Evolutionary conservation across 2,888 invertebrate genomes (phyloP), one percentile per base, ranked within the genome.

Genomic region (Orthosia incerta): DNA sequence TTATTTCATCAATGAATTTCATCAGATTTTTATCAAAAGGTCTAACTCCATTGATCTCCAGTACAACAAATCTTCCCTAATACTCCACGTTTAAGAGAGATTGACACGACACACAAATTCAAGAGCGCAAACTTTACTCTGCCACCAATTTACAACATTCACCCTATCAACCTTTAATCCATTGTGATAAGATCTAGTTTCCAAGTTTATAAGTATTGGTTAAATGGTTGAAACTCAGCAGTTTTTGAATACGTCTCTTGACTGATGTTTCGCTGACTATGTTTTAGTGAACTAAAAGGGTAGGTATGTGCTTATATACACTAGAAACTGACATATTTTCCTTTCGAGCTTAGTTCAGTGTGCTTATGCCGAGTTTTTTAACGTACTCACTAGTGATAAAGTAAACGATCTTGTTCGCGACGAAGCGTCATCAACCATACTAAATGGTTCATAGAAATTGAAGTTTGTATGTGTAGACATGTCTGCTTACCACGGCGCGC

Each of bases 21-120:
- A 45, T 15, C 13, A 13, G 7, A 13, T 16, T 57, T 45, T 48
- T 45, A 65, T 18, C 26, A 56, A n/a, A 31, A 65, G n/a, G 26
- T 51, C 16, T 26, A 45, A 60, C 53, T 65, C 12, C 53, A 62
- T 71, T 60, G 84, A 70, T 62, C 71, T 62, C 39, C 53, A 68
- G 57, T 61, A 70, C 70, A 71, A 46, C 67, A 82, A 84, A 82
- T 79, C 84, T 87, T 83, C 83, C 83, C 80, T 84, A 80, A 85
- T 79, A 85, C 84, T 89, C 87, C 77, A 79, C 84, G 88, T 80
- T 87, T 84, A 87, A 85, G 78, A 81, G 78, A 84, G 79, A 86
- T 80, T 82, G 87, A 87, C 86, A 88, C 84, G 88, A 91, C 90
- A 90, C 88, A 90, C 90, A 89, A 86, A 86, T 86, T 89, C 76